Evolutionary conservation across 2,797 vertebrate genomes (phyloP).

Genomic region (Furcifer pardalis): DNA sequence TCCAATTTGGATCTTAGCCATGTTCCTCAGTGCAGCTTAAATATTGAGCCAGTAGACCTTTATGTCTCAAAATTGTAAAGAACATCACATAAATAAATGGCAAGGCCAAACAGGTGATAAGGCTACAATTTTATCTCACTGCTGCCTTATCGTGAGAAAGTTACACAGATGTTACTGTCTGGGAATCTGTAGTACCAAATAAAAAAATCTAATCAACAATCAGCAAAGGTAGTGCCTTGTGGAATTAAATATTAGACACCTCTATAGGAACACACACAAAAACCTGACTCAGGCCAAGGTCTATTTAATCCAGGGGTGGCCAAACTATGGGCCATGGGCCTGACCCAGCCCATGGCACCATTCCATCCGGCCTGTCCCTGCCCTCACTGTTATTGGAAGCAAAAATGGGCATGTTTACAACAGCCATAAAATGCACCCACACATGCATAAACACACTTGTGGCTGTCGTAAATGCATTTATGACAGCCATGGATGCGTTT

Average conservation of each 20-base stretch:
- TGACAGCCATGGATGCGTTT: too few relatives aligned
- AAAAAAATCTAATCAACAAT: not conserved
- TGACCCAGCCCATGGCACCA: too few relatives aligned
- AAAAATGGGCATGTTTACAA: too few relatives aligned
- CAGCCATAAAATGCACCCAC: too few relatives aligned
- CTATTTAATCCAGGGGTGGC: not conserved
- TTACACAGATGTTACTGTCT: slow-evolving; percentile 14
- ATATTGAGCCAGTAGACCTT: rapidly evolving
- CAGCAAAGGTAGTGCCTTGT: not conserved
- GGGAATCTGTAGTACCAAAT: not conserved
- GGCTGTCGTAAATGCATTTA: too few relatives aligned
- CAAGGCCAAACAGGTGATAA: slow-evolving; percentile 24
- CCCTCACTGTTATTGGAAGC: too few relatives aligned
- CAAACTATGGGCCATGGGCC: too few relatives aligned
- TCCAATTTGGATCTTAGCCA: not conserved
- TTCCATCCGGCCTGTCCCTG: too few relatives aligned
- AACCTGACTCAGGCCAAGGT: not conserved
- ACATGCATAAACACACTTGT: too few relatives aligned
- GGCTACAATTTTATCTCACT: slow-evolving; percentile 2
- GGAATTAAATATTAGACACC: not conserved
- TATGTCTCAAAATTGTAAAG: slow-evolving; percentile 31
- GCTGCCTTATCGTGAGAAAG: slow-evolving; percentile 13
- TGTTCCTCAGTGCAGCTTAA: not conserved
- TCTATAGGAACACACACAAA: not conserved
- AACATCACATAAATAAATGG: slow-evolving; percentile 17